Percentiles rank a stretch among this genome's conserved stretches.
These are phyloP conservation scores for Dusona sp. DNA, from an alignment of 2,888 invertebrate species.

Conservation along the genomic window DNA sequence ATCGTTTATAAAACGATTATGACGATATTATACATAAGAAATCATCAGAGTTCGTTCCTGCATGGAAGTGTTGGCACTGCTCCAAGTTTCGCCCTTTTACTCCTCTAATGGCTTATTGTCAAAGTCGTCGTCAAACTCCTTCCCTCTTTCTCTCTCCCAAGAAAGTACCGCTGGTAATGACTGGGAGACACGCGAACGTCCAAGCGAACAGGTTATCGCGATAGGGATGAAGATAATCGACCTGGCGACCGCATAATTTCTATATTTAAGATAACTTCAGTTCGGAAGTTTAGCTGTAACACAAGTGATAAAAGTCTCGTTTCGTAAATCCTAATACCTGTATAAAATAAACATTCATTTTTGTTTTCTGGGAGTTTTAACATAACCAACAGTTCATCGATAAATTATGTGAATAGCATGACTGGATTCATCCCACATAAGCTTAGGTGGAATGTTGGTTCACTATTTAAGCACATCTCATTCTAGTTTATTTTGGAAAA, in stretches of 20 bases:
- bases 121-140: not conserved
- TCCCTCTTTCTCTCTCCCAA: not conserved
- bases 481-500: not conserved
- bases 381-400: not conserved
- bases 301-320: not conserved
- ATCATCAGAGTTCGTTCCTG: not conserved
- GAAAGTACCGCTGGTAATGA: constrained; percentile 14
- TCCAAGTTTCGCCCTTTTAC: constrained; percentile 7
- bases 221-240: not conserved
- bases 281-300: not conserved
- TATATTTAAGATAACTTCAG: not conserved
- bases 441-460: not conserved
- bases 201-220: constrained; percentile 7
- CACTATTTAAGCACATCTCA: not conserved
- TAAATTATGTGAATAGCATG: not conserved
- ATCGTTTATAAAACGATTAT: not conserved
- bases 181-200: constrained; percentile 7
- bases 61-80: constrained; percentile 13
- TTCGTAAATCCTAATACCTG: not conserved
- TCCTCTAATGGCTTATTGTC: not conserved
- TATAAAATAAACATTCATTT: not conserved
- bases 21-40: not conserved
- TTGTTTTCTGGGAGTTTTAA: too few relatives aligned
- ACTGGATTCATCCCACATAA: not conserved
- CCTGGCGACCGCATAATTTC: not conserved